Conservation (phyloP, 23 tunicate genomes). For the Styela plicata region DNA sequence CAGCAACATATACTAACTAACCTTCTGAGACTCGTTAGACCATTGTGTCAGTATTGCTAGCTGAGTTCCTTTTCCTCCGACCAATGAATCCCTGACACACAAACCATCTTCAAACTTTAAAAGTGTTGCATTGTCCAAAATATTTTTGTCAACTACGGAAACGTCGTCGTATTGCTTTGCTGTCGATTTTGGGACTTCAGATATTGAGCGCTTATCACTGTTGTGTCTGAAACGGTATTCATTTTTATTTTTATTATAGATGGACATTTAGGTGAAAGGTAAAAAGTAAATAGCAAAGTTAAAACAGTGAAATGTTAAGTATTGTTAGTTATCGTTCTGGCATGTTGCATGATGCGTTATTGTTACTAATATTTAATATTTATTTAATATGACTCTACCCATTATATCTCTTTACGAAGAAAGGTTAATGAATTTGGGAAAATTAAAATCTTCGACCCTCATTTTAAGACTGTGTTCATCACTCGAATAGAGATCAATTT, state of each 20-base stretch:
- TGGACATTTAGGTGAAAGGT: neutral
- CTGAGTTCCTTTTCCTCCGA: conserved; percentile 38
- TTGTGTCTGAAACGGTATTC: conserved; percentile 4
- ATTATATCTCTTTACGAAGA: too few species aligned
- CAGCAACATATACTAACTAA: too few species aligned
- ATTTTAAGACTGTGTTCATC: too few species aligned
- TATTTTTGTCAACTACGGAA: neutral
- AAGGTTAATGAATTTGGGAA: too few species aligned
- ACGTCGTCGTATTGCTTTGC: neutral
- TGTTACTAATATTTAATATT: too few species aligned
- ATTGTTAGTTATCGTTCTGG: too few species aligned
- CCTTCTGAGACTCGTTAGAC: conserved; percentile 8
- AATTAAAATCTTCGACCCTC: too few species aligned
- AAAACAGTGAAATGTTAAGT: too few species aligned
- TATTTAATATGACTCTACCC: too few species aligned
- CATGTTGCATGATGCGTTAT: too few species aligned
- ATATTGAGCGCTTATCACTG: neutral
- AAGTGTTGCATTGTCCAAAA: neutral
- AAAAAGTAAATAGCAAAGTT: neutral
- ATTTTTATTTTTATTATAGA: neutral
- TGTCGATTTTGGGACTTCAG: conserved; percentile 9
- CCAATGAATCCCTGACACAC: conserved; percentile 25
- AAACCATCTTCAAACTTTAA: conserved; percentile 4
- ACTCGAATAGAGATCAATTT: too few species aligned
- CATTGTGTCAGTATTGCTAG: conserved; percentile 21